Evolutionary conservation across 2,797 vertebrate genomes (phyloP).

Genomic region (Ptychobarbus kaznakovi): DNA sequence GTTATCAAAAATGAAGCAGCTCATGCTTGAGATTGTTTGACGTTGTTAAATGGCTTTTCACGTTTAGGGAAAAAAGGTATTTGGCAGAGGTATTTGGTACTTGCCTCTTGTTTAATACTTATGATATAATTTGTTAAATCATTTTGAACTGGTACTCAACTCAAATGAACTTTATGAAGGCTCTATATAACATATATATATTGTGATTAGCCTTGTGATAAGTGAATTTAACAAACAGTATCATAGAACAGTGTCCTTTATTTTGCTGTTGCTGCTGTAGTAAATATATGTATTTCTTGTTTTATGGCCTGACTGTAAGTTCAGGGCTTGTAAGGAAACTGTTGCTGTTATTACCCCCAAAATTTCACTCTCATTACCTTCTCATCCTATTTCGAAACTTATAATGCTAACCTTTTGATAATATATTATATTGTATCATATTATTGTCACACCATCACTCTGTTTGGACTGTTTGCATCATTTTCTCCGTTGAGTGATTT

Average conservation of each 20-base stretch:
- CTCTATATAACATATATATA: not conserved
- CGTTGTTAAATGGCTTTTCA: slow-evolving; percentile 46
- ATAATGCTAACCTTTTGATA: not conserved
- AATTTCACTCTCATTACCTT: not conserved
- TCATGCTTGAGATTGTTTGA: slow-evolving; percentile 33
- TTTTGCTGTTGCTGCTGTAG: not conserved
- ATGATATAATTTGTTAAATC: slow-evolving; percentile 18
- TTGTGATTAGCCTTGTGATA: not conserved
- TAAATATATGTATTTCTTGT: not conserved
- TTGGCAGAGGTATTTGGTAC: slow-evolving; percentile 18
- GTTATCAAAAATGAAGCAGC: slow-evolving; percentile 43
- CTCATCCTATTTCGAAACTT: not conserved
- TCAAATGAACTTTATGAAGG: slow-evolving; percentile 1
- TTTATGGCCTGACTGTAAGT: not conserved
- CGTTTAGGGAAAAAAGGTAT: not conserved
- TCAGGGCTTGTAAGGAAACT: not conserved
- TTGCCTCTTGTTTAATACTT: slow-evolving; percentile 19
- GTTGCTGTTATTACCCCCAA: not conserved
- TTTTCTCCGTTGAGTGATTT: too few species aligned
- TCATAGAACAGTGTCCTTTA: not conserved
- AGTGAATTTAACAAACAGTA: slow-evolving; percentile 1
- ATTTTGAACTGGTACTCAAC: not conserved
- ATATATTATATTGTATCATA: not conserved
- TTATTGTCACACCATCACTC: not conserved
- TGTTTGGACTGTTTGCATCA: too few species aligned